Base-by-base conservation (phyloP, 2,797 vertebrate genomes). In the Urosaurus nigricauda region DNA sequence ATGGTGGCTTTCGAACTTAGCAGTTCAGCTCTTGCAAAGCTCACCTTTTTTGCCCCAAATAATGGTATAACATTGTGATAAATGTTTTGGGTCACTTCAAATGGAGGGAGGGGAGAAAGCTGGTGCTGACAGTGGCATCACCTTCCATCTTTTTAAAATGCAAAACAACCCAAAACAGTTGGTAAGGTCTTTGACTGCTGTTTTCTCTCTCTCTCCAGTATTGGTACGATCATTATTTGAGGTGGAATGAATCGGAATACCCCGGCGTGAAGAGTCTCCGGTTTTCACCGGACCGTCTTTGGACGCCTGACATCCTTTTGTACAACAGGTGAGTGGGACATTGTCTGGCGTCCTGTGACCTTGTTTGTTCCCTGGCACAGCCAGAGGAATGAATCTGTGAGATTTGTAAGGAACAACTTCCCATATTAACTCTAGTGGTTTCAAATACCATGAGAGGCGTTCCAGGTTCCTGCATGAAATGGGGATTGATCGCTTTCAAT, bases 291-390 rank as follows among this genome's bases (percentile, higher is more conserved):
- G 96, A 96, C 92, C 95, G 97, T 89, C 94, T 98, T 13, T 98
- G 98, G 98, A 97, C 97, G 3, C 98, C 98, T 24, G 98, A 98
- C 88, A 98, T 98, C 92, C 97, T 98, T 29, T 96, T 98, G 74
- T 98, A 98, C 91, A 98, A 98, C 97, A 98, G 98, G 98, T 98
- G 89, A 35, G 6, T 5, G 1, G 29, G 7, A 12, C 4, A 2
- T 51, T 35, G 80, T 13, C 4, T 40, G 24, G n/a, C 4, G 13
- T 24, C 29, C 24, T 35, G 14, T 16, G 21, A 1, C 14, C 26
- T 4, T n/a, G 7, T 51, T 32, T 1, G 1, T n/a, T 19, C 43
- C 14, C 8, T 21, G 56, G 2, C 14, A 14, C 17, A 82, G 0
- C 5, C n/a, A 37, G 32, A 29, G 6, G 8, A 13, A 32, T 2